Base-by-base conservation (phyloP, 2,113 vertebrate genomes). In the Tichodroma muraria region DNA sequence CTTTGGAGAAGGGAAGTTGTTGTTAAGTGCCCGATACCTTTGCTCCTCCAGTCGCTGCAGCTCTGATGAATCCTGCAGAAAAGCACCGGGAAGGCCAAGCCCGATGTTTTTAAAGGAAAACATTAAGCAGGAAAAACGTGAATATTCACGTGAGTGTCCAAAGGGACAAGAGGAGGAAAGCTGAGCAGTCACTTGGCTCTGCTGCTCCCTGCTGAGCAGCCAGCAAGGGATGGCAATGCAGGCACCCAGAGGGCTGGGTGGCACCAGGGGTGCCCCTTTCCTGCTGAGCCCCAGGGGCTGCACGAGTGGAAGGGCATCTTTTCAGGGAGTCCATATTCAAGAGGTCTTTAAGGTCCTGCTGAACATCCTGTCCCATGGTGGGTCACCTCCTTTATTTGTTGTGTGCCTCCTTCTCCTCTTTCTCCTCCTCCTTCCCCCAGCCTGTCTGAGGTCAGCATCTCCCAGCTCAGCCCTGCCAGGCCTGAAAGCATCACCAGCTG, bases 1-100 rank as follows among this genome's bases (percentile, higher is more conserved):
- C 90, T 95, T 94, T 20, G 19, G 89, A 89, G 94, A 95, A 82
- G 85, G 95, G 96, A 95, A 96, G 85, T 94, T 89, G 70, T 83
- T 37, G 33, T 80, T 91, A 70, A 95, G 76, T 82, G 72, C 59
- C 54, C 0, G 3, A 28, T 91, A 70, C 89, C 89, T 95, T 94
- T 91, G 70, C 71, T 94, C 37, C 53, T 82, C 35, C 78, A 69
- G 70, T 65, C 3, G 0, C 89, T 33, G 89, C 47, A 16, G 73
- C 38, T 49, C 71, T 95, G 93, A 95, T 94, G 94, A 85, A 21
- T 94, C 93, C 70, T 70, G 45, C 91, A 92, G 91, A 87, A 79
- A 23, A 66, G 63, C 6, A 1, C 40, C 9, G 13, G 61, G 77
- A 61, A 61, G 38, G 91, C 89, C 94, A 94, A 96, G 91, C 52